Evolutionary conservation across 2,797 vertebrate genomes (phyloP).

Genomic region (Benthosema pterotum): DNA sequence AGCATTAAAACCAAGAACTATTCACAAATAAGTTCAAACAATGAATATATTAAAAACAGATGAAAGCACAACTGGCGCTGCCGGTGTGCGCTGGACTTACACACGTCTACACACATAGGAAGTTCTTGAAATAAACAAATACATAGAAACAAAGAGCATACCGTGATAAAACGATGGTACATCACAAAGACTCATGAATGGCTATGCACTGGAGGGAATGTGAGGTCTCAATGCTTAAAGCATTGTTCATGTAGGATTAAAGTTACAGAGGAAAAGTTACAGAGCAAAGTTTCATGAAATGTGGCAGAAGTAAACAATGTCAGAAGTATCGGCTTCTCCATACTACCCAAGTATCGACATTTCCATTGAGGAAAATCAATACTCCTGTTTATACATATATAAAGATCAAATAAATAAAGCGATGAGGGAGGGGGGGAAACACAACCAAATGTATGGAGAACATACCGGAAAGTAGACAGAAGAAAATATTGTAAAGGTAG

Average conservation of each 20-base stretch:
- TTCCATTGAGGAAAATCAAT: too few relatives aligned
- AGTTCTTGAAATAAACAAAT: neutral
- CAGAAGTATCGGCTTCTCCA: slow-evolving; percentile 62
- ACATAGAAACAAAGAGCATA: too few relatives aligned
- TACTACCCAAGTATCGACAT: too few relatives aligned
- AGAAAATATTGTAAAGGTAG: slow-evolving; percentile 33
- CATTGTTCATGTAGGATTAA: slow-evolving; percentile 36
- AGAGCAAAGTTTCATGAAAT: too few relatives aligned
- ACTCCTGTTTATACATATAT: too few relatives aligned
- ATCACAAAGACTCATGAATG: too few relatives aligned
- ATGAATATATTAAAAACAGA: too few relatives aligned
- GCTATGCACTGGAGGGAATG: too few relatives aligned
- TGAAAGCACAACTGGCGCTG: too few relatives aligned
- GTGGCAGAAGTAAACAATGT: slow-evolving; percentile 56
- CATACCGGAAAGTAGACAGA: slow-evolving; percentile 40
- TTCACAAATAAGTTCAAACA: too few relatives aligned
- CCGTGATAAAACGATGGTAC: too few relatives aligned
- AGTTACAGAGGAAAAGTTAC: slow-evolving; percentile 29
- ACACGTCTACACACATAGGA: neutral
- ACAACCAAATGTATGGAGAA: slow-evolving; percentile 45
- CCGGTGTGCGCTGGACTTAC: slow-evolving; percentile 16
- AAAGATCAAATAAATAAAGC: slow-evolving; percentile 49
- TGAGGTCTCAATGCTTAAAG: neutral
- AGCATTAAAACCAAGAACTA: slow-evolving; percentile 28
- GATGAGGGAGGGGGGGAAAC: slow-evolving; percentile 37